Base-by-base conservation (phyloP, 2,797 vertebrate genomes). In the Botia almorhae region DNA sequence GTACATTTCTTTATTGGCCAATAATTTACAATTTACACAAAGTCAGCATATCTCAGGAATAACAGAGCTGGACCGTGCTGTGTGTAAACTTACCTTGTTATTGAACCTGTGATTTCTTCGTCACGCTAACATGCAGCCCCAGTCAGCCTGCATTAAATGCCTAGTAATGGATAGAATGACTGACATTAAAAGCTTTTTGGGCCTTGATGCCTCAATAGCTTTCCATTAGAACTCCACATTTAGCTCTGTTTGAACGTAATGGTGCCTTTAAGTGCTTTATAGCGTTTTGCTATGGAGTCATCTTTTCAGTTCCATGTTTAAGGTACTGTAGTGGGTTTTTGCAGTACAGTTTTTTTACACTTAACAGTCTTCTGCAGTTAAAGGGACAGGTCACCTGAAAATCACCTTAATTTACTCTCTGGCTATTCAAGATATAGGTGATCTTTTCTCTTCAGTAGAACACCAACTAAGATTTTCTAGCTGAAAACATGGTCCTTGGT, bases 111-210 rank as follows among this genome's bases (percentile, higher is more conserved):
- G 26, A 65, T 21, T 19, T 84, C 63, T 70, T 60, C 33, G 68
- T 88, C 86, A 78, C 82, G 70, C 14, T 74, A 77, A 86, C 78
- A 50, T 74, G 6, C 69, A 87, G 84, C 69, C 74, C 78, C 83
- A 85, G 78, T 87, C 86, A 89, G 84, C 74, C 61, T 74, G 48
- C 74, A 85, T 91, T 88, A 90, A 88, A 71, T 70, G 86, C 60
- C 85, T 87, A 85, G 50, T 81, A 90, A 88, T 82, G 76, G 84
- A 33, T 21, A 74, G 85, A 90, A 90, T 84, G 71, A 90, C 86
- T 87, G 75, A 84, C 85, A 88, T 83, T 83, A 88, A 89, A 88
- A 83, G 56, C 75, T 87, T 89, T 68, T 67, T 64, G 85, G 69
- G 46, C 0, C 74, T 87, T 85, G 85, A 84, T 1, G 72, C 74